Base-by-base conservation (phyloP, 1,140 invertebrate species). In the Ericerus pela region DNA sequence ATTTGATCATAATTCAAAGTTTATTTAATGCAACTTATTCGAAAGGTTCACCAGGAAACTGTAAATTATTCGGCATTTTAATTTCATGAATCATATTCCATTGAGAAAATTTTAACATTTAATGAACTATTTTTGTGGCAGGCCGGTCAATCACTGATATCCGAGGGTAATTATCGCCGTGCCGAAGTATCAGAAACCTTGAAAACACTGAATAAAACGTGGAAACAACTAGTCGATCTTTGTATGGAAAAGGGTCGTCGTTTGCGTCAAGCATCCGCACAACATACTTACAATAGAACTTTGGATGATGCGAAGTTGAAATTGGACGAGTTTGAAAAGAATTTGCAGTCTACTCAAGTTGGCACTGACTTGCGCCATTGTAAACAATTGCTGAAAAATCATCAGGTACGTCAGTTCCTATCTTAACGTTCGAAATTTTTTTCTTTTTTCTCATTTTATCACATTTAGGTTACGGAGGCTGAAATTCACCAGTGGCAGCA, bases 311-410 rank as follows among this genome's bases (percentile, higher is more conserved):
- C 89, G 1, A 78, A 83, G 56, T 75, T 79, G 18, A 88, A 88
- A 62, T 66, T 96, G 8, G 81, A 85, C 58, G 91, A 88, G 61
- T 75, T 90, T 55, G 78, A 84, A 60, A 70, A 70, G 6, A 78
- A 78, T 2, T 70, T 95, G n/a, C 77, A 79, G 54, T 87, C 84
- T 55, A 78, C 80, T 43, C 85, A 91, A 70, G 78, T 87, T 22
- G 89, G 88, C 10, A 77, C 75, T 4, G 90, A 95, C 73, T 71
- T 95, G 14, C 74, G 90, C 53, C 87, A 84, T 62, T 94, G 91
- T 65, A 89, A 92, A 65, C 79, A 91, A 62, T 70, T 92, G 18
- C 70, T 95, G 20, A 88, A 90, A 59, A 87, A 90, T 64, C 88
- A 94, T 65, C 81, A 85, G 68, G 74, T 74, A 55, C 27, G 14